Evolutionary conservation across 2,888 invertebrate species (phyloP).

Genomic region (Parapristionchus giblindavisi): DNA sequence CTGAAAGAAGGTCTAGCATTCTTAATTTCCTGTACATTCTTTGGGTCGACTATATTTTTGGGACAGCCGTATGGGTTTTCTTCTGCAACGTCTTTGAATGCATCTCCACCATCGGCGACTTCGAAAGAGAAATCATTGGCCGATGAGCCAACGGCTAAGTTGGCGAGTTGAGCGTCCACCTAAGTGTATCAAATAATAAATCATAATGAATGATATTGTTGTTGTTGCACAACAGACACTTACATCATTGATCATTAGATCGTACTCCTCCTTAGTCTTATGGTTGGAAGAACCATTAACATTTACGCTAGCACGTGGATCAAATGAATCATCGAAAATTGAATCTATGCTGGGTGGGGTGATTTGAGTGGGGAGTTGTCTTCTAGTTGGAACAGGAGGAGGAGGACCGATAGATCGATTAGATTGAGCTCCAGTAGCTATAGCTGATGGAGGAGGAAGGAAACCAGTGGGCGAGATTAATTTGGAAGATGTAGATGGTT

Average conservation of each 20-base stretch:
- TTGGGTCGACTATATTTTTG: slow-evolving; percentile 27
- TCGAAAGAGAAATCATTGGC: slow-evolving; percentile 33
- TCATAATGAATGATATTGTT: neutral
- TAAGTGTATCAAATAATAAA: slow-evolving; percentile 1
- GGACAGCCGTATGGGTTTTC: slow-evolving; percentile 31
- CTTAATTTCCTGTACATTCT: slow-evolving; percentile 23
- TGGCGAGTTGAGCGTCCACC: slow-evolving; percentile 27
- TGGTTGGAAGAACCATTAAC: slow-evolving; percentile 19
- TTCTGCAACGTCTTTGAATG: slow-evolving; percentile 34
- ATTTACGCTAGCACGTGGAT: neutral
- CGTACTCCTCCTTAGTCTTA: slow-evolving; percentile 30
- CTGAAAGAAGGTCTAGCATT: slow-evolving; percentile 13
- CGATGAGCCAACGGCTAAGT: neutral
- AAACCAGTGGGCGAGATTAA: slow-evolving; percentile 14
- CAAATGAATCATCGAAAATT: slow-evolving; percentile 31
- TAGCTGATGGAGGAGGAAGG: slow-evolving; percentile 27
- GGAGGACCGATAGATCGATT: slow-evolving; percentile 8
- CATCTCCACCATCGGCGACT: slow-evolving; percentile 28
- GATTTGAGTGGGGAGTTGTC: neutral
- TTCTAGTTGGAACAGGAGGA: slow-evolving; percentile 33
- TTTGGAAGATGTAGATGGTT: neutral
- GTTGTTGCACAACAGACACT: neutral
- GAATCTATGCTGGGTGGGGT: slow-evolving; percentile 16
- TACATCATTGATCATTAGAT: slow-evolving; percentile 32
- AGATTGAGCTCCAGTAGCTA: neutral